phyloP scores from a whole-genome alignment of 2,113 vertebrate genomes.

The Melanerpes formicivorus region DNA sequence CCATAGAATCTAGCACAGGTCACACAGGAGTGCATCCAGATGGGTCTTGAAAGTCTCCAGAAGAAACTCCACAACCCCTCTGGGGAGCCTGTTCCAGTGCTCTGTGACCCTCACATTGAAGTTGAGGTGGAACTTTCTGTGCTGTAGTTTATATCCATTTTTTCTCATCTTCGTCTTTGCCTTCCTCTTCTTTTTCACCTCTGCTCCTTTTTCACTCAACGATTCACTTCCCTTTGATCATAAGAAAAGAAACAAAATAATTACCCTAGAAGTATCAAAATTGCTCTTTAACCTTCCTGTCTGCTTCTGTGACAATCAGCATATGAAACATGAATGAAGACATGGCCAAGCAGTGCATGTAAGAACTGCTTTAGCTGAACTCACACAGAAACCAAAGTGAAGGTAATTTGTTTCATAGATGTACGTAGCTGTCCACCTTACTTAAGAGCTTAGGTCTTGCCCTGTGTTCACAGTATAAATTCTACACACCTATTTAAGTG shows the following conservation, averaged over 20 bases:
- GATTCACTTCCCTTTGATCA: neutral
- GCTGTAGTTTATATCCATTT: too few relatives aligned
- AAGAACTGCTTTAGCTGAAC: neutral
- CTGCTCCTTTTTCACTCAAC: neutral
- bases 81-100: too few relatives aligned
- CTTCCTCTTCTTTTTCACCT: neutral
- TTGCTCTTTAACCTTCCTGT: neutral
- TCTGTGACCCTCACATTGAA: too few relatives aligned
- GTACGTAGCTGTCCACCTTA: neutral
- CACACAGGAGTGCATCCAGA: too few relatives aligned
- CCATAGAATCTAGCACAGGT: too few relatives aligned
- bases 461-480: neutral
- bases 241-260: neutral
- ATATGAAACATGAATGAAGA: neutral
- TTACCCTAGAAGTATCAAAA: rapidly evolving
- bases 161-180: neutral
- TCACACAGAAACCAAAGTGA: neutral
- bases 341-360: neutral
- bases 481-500: neutral
- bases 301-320: neutral
- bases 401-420: neutral
- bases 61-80: too few relatives aligned
- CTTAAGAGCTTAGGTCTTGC: neutral
- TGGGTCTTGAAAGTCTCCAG: too few relatives aligned
- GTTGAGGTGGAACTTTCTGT: too few relatives aligned